Evolutionary conservation across 2,797 vertebrate genomes (phyloP), one percentile per base, ranked within the genome.

Genomic region (Sebastes trivittatus): DNA sequence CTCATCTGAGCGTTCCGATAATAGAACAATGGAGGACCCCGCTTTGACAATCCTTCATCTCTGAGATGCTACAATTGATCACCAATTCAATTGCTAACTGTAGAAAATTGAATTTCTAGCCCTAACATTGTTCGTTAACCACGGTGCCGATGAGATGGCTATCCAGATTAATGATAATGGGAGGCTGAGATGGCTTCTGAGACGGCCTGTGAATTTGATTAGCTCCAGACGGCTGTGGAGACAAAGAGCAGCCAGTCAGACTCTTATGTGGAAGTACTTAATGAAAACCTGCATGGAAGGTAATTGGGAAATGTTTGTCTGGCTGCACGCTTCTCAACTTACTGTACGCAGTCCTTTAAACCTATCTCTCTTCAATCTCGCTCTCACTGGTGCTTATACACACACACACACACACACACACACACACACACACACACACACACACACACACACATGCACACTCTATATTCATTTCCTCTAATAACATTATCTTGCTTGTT

Each of bases 91-190:
- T 94, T 94, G 94, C 92, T 95, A 95, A 95, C 95, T 92, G 95
- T 89, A 92, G 92, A 95, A 95, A 96, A 96, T 96, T 96, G 90
- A 95, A 96, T 96, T 95, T 94, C 89, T 94, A 93, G 93, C 93
- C 94, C 93, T 96, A 95, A 95, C 95, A 95, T 96, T 96, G 95
- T 95, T 95, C 94, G 94, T 95, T 96, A 96, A 96, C 94, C 95
- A 94, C 92, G 86, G 93, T 95, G 95, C 94, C 93, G 90, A 96
- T 95, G 95, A 95, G 94, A 95, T 95, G 93, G 93, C 94, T 92
- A 87, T 95, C 93, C 94, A 95, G 95, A 96, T 96, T 93, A 96
- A 96, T 96, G 95, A 95, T 96, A 96, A 96, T 96, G 94, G 93
- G 90, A 89, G 93, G 74, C 91, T 75, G 90, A 93, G 92, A 95